Base-by-base conservation (phyloP, 1,140 invertebrate species). In the Drosophila micromelanica region DNA sequence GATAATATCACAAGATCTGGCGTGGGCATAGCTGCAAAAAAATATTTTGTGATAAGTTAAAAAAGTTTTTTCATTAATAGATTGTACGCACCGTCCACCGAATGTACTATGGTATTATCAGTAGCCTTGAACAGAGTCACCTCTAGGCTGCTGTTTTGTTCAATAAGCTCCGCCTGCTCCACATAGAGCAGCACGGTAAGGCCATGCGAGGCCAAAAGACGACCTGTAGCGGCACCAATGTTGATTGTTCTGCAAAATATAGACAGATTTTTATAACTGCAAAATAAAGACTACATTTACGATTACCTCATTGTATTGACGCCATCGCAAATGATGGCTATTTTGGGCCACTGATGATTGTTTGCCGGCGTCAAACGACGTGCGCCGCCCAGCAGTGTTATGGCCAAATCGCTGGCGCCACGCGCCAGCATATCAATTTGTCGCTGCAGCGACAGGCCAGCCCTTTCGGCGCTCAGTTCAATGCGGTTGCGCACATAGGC, bases 141-240 rank as follows among this genome's bases (percentile, higher is more conserved):
- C 60, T 61, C 94, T 59, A 54, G 85, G 92, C 38, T 93, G 48
- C 20, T 74, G n/a, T 80, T 93, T 2, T 93, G 91, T 76, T 93
- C 94, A 12, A 82, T 42, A 17, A 80, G 69, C 27, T 76, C 92
- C 0, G 93, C 91, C 75, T 93, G 94, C 72, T 93, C 94, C n/a
- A 95, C 92, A 72, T 95, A 95, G 0, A 97, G 93, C 20, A 95
- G 92, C 0, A 96, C 96, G 61, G 94, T 94, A 0, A 97, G 95
- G 27, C 96, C 96, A 87, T 98, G 97, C 82, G 96, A 95, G 15
- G 96, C 95, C 46, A 98, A 93, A 84, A 97, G 96, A 15, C 97
- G 94, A 59, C 96, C 96, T 70, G 96, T 95, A 49, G 96, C 94
- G 7, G 96, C 94, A 57, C 96, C 96, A 40, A 95, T 94, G 17